Percentiles rank a stretch among this genome's conserved stretches.
Evolutionary conservation across 37 sponge, comb jelly and placozoan species (phyloP).

Genomic region (Diacarnus erythraeanus): DNA sequence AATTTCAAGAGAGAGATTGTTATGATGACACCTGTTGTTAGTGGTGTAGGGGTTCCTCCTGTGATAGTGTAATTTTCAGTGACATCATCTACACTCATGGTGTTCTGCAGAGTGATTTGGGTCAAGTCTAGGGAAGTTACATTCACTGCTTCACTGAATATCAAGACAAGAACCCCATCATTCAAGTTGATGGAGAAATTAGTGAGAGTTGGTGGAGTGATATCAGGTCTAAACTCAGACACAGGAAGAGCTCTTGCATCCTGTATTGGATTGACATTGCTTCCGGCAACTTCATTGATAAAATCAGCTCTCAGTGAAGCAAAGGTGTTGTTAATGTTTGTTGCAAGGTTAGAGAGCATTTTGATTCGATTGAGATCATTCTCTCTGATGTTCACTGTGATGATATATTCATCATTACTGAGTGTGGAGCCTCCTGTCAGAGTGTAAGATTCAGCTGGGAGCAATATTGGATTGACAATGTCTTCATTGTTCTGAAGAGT

Average conservation of each 20-base stretch:
- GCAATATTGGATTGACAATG: slow-evolving; percentile 28
- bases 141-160: slow-evolving; percentile 87
- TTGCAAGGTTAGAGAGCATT: slow-evolving; percentile 77
- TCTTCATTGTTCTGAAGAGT: slow-evolving; percentile 61
- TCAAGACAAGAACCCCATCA: slow-evolving; percentile 50
- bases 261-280: slow-evolving; percentile 59
- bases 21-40: slow-evolving; percentile 60
- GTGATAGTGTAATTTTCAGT: slow-evolving; percentile 68
- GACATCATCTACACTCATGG: slow-evolving; percentile 9
- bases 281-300: slow-evolving; percentile 67
- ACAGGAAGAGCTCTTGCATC: slow-evolving; percentile 54
- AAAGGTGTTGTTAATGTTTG: slow-evolving; percentile 66
- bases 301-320: slow-evolving; percentile 63
- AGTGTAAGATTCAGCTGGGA: slow-evolving; percentile 34
- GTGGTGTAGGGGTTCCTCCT: slow-evolving; percentile 72
- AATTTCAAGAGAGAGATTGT: slow-evolving; percentile 62
- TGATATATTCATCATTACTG: slow-evolving; percentile 67
- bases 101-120: slow-evolving; percentile 69
- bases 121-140: slow-evolving; percentile 71
- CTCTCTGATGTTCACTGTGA: slow-evolving; percentile 51
- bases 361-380: slow-evolving; percentile 79
- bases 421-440: slow-evolving; percentile 51
- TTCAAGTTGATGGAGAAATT: slow-evolving; percentile 67
- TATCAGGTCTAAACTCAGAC: slow-evolving; percentile 61
- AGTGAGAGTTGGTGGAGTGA: slow-evolving; percentile 66